Base-by-base conservation (phyloP, 2,888 invertebrate species). In the Agrochola lychnidis region DNA sequence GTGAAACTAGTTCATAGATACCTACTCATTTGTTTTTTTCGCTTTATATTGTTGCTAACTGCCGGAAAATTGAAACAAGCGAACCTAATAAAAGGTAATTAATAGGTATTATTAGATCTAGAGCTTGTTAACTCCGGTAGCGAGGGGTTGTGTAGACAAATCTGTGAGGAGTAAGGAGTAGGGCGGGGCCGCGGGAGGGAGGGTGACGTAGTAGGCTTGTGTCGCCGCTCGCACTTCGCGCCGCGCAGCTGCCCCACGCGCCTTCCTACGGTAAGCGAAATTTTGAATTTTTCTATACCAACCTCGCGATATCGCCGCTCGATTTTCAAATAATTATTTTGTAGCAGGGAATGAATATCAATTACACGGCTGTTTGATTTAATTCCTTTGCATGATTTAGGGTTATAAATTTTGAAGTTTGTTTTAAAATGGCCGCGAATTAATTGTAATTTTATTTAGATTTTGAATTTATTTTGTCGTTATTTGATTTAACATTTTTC, bases 211-310 rank as follows among this genome's bases (percentile, higher is more conserved):
- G 90, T 90, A 90, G 91, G 91, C 90, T 90, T 86, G 91, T 92
- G 93, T 90, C 92, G 91, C 84, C 90, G 90, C 90, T 87, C 92
- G 90, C 93, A 93, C 92, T 93, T 91, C 91, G 92, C 92, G 85
- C 85, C 91, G 94, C 95, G 94, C 94, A 92, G 94, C 93, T 93
- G 95, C 92, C 90, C 89, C 91, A 89, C 89, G 83, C 90, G 90
- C 90, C 91, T 85, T 88, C 84, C 86, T 78, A 80, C 79, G 89
- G 89, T 89, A 86, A 89, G 89, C 85, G 77, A 78, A 87, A 82
- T 84, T 89, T 87, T 82, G 70, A 78, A 85, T 86, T 81, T 84
- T 83, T 87, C 70, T 78, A 76, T 79, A 74, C 74, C 79, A 81
- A 69, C 83, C 78, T 83, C 83, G 89, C 78, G 86, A 88, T 76